Base-by-base conservation (phyloP, 2,113 vertebrate genomes). In the Columba janthina region DNA sequence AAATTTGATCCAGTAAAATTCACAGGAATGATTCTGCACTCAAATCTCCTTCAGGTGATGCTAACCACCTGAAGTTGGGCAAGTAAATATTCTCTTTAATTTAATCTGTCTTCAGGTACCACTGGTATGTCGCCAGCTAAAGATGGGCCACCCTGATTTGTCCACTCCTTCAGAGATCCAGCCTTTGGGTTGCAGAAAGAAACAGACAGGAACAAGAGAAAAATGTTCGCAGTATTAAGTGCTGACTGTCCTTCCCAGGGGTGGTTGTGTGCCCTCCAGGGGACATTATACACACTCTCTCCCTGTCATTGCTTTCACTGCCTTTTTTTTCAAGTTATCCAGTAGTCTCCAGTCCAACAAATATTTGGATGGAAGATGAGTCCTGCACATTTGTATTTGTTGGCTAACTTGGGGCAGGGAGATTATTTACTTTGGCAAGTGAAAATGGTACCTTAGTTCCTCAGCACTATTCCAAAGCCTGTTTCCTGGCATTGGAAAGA, bases 381-480 rank as follows among this genome's bases (percentile, higher is more conserved):
- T 53, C 38, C 12, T 67, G 25, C 28, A 29, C 17, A 60, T 90
- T 84, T 64, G 8, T 42, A 89, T 83, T 77, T 83, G 73, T 32
- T 90, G 86, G 73, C 36, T 71, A 80, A 74, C 7, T 11, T 77
- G 38, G 32, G 34, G 26, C 38, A 84, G 32, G 2, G 17, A 60
- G 44, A 40, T 42, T 22, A 79, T 95, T 96, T 92, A 89, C 32
- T 81, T 87, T 93, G 95, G 91, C 94, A 93, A 89, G 28, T 60
- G 51, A 84, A 74, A 81, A 71, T 53, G 12, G 2, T 72, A 34
- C 75, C 58, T 70, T 76, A 70, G 85, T 92, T 95, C 84, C 94
- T 89, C 50, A 61, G 89, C 5, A 1, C 50, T 65, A 82, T 57
- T 89, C 73, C 71, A 88, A 80, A 85, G 40, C 38, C 29, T 40